Evolutionary conservation across 1,140 invertebrate genomes (phyloP).

Genomic region (Ladona fulva): DNA sequence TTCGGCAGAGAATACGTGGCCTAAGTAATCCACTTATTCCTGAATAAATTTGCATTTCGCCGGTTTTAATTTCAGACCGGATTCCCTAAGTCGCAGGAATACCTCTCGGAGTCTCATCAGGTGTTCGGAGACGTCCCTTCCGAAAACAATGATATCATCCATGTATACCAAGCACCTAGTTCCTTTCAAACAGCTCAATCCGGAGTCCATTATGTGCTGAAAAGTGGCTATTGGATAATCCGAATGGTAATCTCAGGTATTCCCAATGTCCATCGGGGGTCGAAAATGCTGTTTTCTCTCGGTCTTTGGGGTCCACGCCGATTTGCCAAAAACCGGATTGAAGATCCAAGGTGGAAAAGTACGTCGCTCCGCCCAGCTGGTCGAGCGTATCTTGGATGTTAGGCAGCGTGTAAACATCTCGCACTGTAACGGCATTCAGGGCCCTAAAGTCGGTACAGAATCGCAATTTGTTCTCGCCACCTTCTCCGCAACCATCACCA

Average conservation of each 20-base stretch:
- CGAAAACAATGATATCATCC: constrained; percentile 38
- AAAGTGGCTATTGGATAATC: constrained; percentile 27
- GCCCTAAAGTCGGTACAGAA: constrained; percentile 9
- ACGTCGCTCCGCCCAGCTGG: constrained; percentile 31
- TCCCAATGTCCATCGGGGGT: constrained; percentile 33
- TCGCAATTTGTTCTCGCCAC: background rate
- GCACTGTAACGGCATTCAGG: no score
- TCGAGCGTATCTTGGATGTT: constrained; percentile 39
- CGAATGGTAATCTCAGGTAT: constrained; percentile 28
- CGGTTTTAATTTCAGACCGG: constrained; percentile 37
- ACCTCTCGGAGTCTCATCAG: constrained; percentile 28
- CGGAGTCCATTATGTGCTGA: constrained; percentile 32
- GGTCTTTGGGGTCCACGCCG: constrained; percentile 30
- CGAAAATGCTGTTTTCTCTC: constrained; percentile 40
- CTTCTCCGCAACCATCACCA: constrained; percentile 21
- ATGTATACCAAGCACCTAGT: constrained; percentile 33
- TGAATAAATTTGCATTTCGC: constrained; percentile 39
- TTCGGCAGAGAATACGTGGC: constrained; percentile 33
- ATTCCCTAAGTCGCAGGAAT: constrained; percentile 31
- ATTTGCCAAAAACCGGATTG: constrained; percentile 42
- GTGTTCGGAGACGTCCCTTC: constrained; percentile 35
- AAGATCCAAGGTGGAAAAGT: constrained; percentile 38
- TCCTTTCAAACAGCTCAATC: constrained; percentile 30
- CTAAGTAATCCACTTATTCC: constrained; percentile 37
- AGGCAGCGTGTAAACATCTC: constrained; percentile 33